These are phyloP conservation scores for Spinus pinus DNA, from an alignment of 2,797 vertebrate species.

Conservation along the genomic window DNA sequence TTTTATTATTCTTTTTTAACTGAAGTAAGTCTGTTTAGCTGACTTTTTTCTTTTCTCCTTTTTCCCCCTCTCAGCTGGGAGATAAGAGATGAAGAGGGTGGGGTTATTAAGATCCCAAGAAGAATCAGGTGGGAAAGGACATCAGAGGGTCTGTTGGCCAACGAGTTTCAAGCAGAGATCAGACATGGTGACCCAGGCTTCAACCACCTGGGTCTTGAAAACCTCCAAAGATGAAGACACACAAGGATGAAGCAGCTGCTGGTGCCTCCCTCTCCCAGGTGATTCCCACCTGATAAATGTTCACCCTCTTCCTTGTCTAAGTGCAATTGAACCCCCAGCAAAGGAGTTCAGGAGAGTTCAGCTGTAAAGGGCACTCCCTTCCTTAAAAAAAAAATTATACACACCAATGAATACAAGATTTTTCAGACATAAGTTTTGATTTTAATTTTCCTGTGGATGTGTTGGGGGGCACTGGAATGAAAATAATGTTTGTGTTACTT, in stretches of 20 bases:
- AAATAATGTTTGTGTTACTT: neutral
- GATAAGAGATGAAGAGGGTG: neutral
- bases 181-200: neutral
- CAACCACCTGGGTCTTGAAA: neutral
- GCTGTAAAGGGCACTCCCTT: neutral
- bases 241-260: neutral
- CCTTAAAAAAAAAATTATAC: neutral
- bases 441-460: neutral
- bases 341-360: neutral
- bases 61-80: fast-evolving
- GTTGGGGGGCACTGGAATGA: neutral
- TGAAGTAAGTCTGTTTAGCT: neutral
- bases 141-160: neutral
- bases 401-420: neutral
- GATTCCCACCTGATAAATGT: neutral
- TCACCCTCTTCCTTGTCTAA: neutral
- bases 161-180: neutral
- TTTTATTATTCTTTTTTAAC: neutral
- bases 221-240: neutral
- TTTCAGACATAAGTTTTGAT: neutral
- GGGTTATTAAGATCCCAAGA: neutral
- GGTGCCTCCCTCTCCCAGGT: neutral
- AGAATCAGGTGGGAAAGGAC: neutral
- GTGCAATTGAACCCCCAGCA: fast-evolving
- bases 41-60: too few relatives aligned